These are phyloP conservation scores for Coreoperca whiteheadi DNA, from an alignment of 2,113 vertebrate genomes.

Conservation along the genomic window DNA sequence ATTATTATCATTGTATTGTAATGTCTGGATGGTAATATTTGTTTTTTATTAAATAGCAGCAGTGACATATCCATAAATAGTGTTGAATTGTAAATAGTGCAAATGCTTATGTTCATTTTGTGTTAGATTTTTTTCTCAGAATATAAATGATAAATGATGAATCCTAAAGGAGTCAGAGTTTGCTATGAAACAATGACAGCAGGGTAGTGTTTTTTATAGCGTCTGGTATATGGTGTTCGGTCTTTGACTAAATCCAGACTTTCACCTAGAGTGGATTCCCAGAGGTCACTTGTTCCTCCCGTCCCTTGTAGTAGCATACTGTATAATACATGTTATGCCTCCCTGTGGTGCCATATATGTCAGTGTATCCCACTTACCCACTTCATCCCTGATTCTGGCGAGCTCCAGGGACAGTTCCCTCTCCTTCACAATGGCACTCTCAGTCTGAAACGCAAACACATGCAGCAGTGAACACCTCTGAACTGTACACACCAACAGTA, in stretches of 20 bases:
- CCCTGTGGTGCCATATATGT: conserved; percentile 22
- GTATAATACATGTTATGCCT: conserved; percentile 26
- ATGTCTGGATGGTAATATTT: background rate
- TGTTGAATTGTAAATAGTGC: background rate
- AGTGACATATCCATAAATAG: background rate
- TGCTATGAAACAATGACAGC: background rate
- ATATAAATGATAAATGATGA: background rate
- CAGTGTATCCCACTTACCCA: conserved; percentile 89
- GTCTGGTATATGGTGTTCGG: background rate
- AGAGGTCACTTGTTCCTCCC: background rate
- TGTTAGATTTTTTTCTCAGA: background rate
- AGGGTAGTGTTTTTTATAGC: background rate
- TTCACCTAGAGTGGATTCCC: background rate
- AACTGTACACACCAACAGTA: background rate
- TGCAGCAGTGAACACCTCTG: background rate
- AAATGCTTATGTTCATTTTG: background rate
- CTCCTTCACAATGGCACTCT: conserved; percentile 91
- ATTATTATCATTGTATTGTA: background rate
- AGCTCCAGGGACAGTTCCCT: conserved; percentile 92
- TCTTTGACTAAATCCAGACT: conserved; percentile 2
- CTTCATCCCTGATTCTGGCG: conserved; percentile 95
- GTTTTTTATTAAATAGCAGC: background rate
- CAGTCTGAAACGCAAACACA: conserved; percentile 87
- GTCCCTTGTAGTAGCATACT: background rate
- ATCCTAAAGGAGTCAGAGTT: background rate